Evolutionary conservation across 2,113 vertebrate genomes (phyloP), one percentile per base, ranked within the genome.

Genomic region (Seriola rivoliana): DNA sequence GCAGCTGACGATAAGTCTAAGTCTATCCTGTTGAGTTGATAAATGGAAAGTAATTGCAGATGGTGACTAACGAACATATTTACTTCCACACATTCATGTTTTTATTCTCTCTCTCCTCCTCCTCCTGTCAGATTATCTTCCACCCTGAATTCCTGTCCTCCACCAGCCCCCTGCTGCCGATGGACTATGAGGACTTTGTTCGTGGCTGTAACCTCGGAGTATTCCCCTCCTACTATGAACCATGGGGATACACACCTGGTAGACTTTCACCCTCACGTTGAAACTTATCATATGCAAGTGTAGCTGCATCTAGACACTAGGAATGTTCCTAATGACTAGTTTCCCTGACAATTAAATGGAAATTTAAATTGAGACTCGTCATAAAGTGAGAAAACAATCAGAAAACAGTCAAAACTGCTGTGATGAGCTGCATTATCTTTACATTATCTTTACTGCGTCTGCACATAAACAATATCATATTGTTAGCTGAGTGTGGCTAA

Each of bases 201-300:
- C 96, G 98, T 58, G 98, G 98, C 14, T 99, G 98, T 85, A 96
- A 99, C 77, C 96, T 99, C 3, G 98, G 98, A 21, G 98, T 99
- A 4, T 99, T 99, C 78, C 98, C 98, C 0, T 99, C 98, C 7
- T 99, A 99, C 90, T 99, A 99, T 80, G 98, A 99, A 32, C 98
- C 98, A 1, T 99, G 98, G 98, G 98, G 98, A 59, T 99, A 99
- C 89, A 99, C 98, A 70, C 98, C 98, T 88, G 98, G 98, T 99
- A 93, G 40, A 21, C 7, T 57, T 50, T 54, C 5, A 65, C 52
- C 17, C 0, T 65, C 3, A 44, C 59, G 54, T 93, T 32, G 25
- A 10, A 59, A 60, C 29, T 44, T 7, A 25, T 19, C 29, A 32
- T 55, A 38, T 32, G 3, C 52, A 4, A 58, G 17, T 5, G 10